Base-by-base conservation (phyloP, 37 sponge, comb jelly and placozoan genomes). In the Theonella swinhoei region DNA sequence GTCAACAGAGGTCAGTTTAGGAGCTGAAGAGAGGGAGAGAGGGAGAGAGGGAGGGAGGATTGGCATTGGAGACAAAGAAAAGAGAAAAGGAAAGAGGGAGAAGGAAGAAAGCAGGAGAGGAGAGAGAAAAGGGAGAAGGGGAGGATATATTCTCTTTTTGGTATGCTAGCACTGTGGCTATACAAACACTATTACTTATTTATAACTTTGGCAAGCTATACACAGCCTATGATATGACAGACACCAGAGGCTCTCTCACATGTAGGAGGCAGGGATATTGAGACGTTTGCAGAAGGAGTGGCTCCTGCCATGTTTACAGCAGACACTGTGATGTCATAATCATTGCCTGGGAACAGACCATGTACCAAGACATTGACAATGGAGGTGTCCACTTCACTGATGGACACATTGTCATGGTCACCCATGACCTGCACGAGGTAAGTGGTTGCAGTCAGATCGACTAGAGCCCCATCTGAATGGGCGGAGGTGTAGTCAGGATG, bases 331-430 rank as follows among this genome's bases (percentile, higher is more conserved):
- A 88, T 37, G 2, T 38, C 23, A 33, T 88, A 82, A 19, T 23
- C 17, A 20, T 71, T 72, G 1, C 83, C 83, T 32, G 89, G 89
- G n/a, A 30, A 39, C 77, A 88, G 54, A 0, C 58, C 73, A 1
- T 42, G 33, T n/a, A 87, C 35, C 22, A 20, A 42, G 24, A 68
- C 70, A 2, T 30, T 34, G 41, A 61, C 24, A 4, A 68, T 31
- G 22, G 69, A 42, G 36, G 64, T 38, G 9, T 26, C 42, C 0
- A n/a, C 69, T 38, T 2, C 11, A 26, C 28, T 4, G 5, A 28
- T 29, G 25, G 74, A 25, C 43, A 42, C 47, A 3, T 24, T 26
- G 37, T 1, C 1, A 5, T 30, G 23, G 79, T 64, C 42, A 31
- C 22, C 39, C 28, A 14, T 14, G 54, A 73, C 65, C 64, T 74